phyloP scores from a whole-genome alignment of 1,140 invertebrate genomes.

The Ceratina japonica region DNA sequence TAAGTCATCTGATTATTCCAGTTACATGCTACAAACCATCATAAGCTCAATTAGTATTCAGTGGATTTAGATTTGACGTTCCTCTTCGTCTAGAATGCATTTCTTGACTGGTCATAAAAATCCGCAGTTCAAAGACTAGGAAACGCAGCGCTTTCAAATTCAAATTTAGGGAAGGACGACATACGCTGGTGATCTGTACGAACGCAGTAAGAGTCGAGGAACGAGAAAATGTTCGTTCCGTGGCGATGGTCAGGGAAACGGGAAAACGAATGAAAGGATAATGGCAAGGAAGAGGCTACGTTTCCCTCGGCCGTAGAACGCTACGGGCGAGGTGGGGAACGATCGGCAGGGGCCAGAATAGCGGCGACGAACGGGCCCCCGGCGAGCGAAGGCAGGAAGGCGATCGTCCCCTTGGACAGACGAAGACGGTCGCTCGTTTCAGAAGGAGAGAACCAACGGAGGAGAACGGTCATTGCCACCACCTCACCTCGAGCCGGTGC shows the following conservation, averaged over 20 bases:
- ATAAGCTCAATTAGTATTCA: too few relatives aligned
- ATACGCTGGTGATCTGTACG: not conserved
- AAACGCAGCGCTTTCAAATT: too few relatives aligned
- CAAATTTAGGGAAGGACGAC: not conserved
- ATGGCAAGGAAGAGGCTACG: conserved; percentile 22
- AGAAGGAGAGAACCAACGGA: conserved; percentile 51
- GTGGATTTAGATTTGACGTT: too few relatives aligned
- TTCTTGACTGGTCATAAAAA: too few relatives aligned
- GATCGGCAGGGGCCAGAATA: conserved; percentile 43
- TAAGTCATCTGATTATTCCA: too few relatives aligned
- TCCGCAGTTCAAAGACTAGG: too few relatives aligned
- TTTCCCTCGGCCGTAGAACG: conserved; percentile 34
- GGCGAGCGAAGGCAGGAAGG: conserved; percentile 29
- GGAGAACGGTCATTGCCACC: conserved; percentile 80
- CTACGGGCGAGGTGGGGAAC: conserved; percentile 43
- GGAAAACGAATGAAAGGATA: not conserved
- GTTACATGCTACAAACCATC: too few relatives aligned
- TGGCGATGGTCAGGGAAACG: not conserved
- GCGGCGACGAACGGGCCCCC: conserved; percentile 10
- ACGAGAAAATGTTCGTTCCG: not conserved
- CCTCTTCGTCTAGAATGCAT: too few relatives aligned
- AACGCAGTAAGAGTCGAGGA: not conserved
- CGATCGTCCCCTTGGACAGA: not conserved
- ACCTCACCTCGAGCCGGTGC: conserved; percentile 72
- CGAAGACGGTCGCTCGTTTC: conserved; percentile 9